These are phyloP conservation scores for Hippolais icterina DNA, from an alignment of 2,113 vertebrate species.

Conservation along the genomic window DNA sequence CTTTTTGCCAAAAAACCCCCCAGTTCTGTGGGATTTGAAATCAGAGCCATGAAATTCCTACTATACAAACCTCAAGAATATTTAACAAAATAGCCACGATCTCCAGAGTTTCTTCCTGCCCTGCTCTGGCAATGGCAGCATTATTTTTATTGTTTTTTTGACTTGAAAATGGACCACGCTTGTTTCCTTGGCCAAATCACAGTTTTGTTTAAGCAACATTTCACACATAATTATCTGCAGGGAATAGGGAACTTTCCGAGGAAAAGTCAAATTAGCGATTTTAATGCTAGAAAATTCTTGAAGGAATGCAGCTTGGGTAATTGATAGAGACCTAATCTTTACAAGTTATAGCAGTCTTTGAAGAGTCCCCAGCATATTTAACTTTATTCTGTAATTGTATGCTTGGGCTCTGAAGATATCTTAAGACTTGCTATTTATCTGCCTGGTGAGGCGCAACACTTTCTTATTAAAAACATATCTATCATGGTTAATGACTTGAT, in stretches of 20 bases:
- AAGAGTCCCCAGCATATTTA: conserved; percentile 63
- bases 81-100: not conserved
- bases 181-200: conserved; percentile 32
- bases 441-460: conserved; percentile 82
- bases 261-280: conserved; percentile 57
- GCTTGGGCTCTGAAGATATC: conserved; percentile 71
- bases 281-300: conserved; percentile 29
- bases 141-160: not conserved
- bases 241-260: conserved; percentile 28
- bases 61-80: not conserved
- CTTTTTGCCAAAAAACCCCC: not conserved
- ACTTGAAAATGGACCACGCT: not conserved
- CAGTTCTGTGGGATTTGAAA: not conserved
- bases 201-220: conserved; percentile 40
- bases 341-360: conserved; percentile 62
- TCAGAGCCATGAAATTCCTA: not conserved
- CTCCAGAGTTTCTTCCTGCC: not conserved
- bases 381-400: conserved; percentile 70
- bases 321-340: conserved; percentile 37
- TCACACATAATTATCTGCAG: conserved; percentile 54
- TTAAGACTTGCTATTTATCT: conserved; percentile 80
- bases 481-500: conserved; percentile 88
- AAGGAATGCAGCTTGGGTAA: conserved; percentile 43
- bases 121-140: not conserved
- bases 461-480: conserved; percentile 87